Base-by-base conservation (phyloP, 2,888 invertebrate species). In the Noctua fimbriata region DNA sequence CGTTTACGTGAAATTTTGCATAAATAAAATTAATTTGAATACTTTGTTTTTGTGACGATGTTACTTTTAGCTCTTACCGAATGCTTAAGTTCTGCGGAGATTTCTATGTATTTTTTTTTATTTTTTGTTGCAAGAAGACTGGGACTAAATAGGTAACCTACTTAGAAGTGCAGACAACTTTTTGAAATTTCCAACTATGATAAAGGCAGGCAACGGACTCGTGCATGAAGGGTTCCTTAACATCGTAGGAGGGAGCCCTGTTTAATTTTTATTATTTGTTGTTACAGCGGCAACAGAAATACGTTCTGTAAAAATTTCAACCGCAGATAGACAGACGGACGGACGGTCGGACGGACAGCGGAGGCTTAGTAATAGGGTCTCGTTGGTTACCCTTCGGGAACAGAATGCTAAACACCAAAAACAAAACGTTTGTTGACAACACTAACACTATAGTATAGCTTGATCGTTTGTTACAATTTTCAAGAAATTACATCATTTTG, bases 21-120 rank as follows among this genome's bases (percentile, higher is more conserved):
- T 87, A 88, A 90, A 88, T 88, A 86, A 87, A 86, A 87, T 87
- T 87, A 84, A 87, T 86, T 87, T 81, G 73, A 49, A 65, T 72
- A 49, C 67, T 75, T 71, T 55, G 67, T 77, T 69, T 72, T 70
- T 41, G 18, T 67, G 58, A 14, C 36, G 36, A 67, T 47, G 44
- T 67, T 67, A 67, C n/a, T 67, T 67, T 67, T 67, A 41, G 41
- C 66, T 67, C 16, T 67, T 67, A n/a, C 24, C 41, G 24, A 41
- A 41, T 24, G n/a, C 41, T n/a, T 41, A 41, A 24, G 16, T 16
- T 7, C 1, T n/a, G 21, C 41, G 41, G 36, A 65, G 10, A 58
- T n/a, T 58, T n/a, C 55, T 12, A 55, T 55, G 36, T 36, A 36
- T 9, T 28, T 28, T 60, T 60, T 28, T 7, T 28, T 14, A 24